phyloP scores from a whole-genome alignment of 2,888 invertebrate species.

The Lapara coniferarum region DNA sequence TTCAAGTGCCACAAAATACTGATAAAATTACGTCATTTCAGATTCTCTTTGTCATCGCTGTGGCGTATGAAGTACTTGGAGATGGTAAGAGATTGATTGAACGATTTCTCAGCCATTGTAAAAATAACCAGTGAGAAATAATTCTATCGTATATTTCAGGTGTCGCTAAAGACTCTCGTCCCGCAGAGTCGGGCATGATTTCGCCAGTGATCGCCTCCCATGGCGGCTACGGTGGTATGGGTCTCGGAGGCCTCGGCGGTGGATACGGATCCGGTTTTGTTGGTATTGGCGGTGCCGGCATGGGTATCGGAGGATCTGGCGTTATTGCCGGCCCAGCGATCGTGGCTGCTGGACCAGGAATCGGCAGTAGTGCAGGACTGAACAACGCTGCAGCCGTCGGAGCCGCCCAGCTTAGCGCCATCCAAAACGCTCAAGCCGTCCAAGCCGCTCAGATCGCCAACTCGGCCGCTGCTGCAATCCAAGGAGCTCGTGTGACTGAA shows the following conservation, averaged over 20 bases:
- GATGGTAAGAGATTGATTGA: slow-evolving; percentile 55
- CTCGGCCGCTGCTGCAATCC: slow-evolving; percentile 74
- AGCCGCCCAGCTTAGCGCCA: slow-evolving; percentile 74
- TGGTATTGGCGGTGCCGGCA: neutral
- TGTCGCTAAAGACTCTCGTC: slow-evolving; percentile 50
- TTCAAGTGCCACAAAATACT: neutral
- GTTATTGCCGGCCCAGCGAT: slow-evolving; percentile 38
- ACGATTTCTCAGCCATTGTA: neutral
- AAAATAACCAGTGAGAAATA: neutral
- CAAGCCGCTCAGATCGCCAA: slow-evolving; percentile 74
- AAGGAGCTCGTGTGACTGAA: slow-evolving; percentile 72
- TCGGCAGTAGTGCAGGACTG: slow-evolving; percentile 63
- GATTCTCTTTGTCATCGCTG: slow-evolving; percentile 77
- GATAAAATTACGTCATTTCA: slow-evolving; percentile 46
- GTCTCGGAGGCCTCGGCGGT: slow-evolving; percentile 34
- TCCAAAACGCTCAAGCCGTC: slow-evolving; percentile 76
- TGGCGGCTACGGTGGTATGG: slow-evolving; percentile 38
- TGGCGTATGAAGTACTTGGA: slow-evolving; percentile 71
- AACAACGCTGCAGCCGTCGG: slow-evolving; percentile 73
- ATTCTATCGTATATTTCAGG: slow-evolving; percentile 35
- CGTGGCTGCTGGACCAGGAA: slow-evolving; percentile 42
- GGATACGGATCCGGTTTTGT: slow-evolving; percentile 31
- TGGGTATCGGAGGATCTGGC: slow-evolving; percentile 35
- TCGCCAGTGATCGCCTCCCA: slow-evolving; percentile 44
- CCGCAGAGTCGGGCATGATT: slow-evolving; percentile 54